Base-by-base conservation (phyloP, 2,113 vertebrate species). In the Oceanites oceanicus region DNA sequence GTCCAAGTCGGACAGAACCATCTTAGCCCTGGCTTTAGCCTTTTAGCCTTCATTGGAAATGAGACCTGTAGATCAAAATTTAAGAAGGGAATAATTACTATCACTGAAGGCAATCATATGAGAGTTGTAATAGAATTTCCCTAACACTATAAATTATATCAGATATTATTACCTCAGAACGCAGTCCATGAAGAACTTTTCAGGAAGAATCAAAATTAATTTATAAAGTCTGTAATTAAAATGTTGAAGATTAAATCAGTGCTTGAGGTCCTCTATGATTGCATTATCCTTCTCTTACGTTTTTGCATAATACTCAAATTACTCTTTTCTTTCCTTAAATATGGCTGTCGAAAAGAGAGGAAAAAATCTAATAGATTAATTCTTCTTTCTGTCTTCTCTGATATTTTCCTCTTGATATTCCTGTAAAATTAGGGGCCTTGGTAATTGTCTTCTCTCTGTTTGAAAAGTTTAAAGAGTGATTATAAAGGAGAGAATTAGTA, bases 211-310 rank as follows among this genome's bases (percentile, higher is more conserved):
- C 80, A 95, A 96, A 97, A 96, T 92, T 95, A 89, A 97, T 98
- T 97, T 95, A 95, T 94, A 93, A 96, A 90, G 88, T 95, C 88
- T 86, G 85, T 97, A 98, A 98, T 98, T 97, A 98, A 95, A 97
- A 95, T 91, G 76, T 47, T 92, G 90, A 97, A 94, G 92, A 97
- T 96, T 97, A 97, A 97, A 94, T 96, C 94, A 94, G 94, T 83
- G 92, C 97, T 97, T 74, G 91, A 94, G 95, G 96, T 97, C 83
- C 55, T 91, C 73, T 87, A 38, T 92, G 95, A 96, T 49, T 92
- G 74, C 80, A 92, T 92, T 92, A 88, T 94, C 68, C 65, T 91
- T 95, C 84, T 73, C 73, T 81, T 62, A 59, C 7, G 0, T 92
- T 96, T 94, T 96, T 96, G 61, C 86, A 86, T 94, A 89, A 88